Percentiles rank a stretch among this genome's conserved stretches.
Evolutionary conservation across 2,797 vertebrate genomes (phyloP).

Genomic region (Cynodonichthys magdalenae): DNA sequence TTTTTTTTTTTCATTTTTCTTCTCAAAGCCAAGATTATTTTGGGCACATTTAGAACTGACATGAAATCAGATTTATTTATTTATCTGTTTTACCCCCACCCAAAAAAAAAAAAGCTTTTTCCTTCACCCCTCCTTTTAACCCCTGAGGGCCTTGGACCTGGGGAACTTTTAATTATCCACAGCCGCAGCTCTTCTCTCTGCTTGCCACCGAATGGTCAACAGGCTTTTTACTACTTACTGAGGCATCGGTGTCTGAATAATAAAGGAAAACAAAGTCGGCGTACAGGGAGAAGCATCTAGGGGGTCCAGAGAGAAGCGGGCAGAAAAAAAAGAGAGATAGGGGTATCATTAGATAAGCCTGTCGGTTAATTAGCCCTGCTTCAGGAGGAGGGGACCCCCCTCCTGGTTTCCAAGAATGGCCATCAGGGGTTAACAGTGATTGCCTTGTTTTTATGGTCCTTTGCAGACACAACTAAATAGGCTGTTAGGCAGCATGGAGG

Average conservation of each 20-base stretch:
- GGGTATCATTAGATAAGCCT: conserved; percentile 81
- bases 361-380: conserved; percentile 81
- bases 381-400: conserved; percentile 71
- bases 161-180: conserved; percentile 95
- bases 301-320: conserved; percentile 48
- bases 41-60: background rate
- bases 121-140: conserved; percentile 65
- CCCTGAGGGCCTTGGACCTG: conserved; percentile 84
- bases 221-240: conserved; percentile 86
- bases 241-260: conserved; percentile 86
- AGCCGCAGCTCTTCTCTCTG: conserved; percentile 75
- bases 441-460: conserved; percentile 78
- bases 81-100: conserved; percentile 30
- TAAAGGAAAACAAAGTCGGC: conserved; percentile 86
- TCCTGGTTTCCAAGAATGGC: conserved; percentile 73
- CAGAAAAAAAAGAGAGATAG: conserved; percentile 73
- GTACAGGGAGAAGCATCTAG: conserved; percentile 57
- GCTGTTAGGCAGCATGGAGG: conserved; percentile 78
- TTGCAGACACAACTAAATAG: conserved; percentile 69
- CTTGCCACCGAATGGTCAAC: conserved; percentile 88
- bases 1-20: background rate
- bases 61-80: conserved; percentile 12
- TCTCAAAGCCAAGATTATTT: conserved; percentile 3
- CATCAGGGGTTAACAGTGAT: conserved; percentile 75
- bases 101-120: conserved; percentile 22